These are phyloP conservation scores for Drosophila meridiana DNA, from an alignment of 2,888 invertebrate species.

Conservation along the genomic window DNA sequence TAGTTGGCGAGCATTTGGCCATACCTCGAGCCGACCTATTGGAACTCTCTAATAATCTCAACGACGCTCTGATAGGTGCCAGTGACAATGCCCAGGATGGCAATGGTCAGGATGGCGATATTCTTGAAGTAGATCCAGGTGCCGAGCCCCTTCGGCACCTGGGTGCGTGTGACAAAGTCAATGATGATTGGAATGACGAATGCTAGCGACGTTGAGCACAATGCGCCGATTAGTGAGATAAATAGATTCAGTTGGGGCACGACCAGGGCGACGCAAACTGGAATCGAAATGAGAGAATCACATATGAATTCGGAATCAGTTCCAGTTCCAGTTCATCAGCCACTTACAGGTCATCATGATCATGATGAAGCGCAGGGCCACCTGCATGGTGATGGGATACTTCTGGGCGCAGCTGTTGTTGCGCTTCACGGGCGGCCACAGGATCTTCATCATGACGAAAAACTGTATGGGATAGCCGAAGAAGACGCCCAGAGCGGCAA, in stretches of 20 bases:
- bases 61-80: constrained; percentile 91
- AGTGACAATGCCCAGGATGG: constrained; percentile 89
- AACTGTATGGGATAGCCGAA: constrained; percentile 98
- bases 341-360: constrained; percentile 94
- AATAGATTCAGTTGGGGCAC: constrained; percentile 94
- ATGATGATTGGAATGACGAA: constrained; percentile 95
- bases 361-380: constrained; percentile 89
- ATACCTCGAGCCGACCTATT: constrained; percentile 18
- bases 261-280: constrained; percentile 92
- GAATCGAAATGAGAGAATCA: not conserved
- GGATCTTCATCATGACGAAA: constrained; percentile 95
- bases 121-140: constrained; percentile 87
- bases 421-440: constrained; percentile 91
- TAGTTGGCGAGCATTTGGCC: constrained; percentile 41
- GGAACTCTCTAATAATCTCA: constrained; percentile 86
- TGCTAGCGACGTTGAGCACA: constrained; percentile 94
- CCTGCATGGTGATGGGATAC: constrained; percentile 88
- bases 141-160: constrained; percentile 86
- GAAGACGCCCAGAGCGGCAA: constrained; percentile 94
- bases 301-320: not conserved
- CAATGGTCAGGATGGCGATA: constrained; percentile 88
- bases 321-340: not conserved
- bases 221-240: constrained; percentile 96
- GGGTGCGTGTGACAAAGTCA: constrained; percentile 90
- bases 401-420: constrained; percentile 86